Conservation (phyloP, 1,140 invertebrate species). For the Zaprionus inermis region DNA sequence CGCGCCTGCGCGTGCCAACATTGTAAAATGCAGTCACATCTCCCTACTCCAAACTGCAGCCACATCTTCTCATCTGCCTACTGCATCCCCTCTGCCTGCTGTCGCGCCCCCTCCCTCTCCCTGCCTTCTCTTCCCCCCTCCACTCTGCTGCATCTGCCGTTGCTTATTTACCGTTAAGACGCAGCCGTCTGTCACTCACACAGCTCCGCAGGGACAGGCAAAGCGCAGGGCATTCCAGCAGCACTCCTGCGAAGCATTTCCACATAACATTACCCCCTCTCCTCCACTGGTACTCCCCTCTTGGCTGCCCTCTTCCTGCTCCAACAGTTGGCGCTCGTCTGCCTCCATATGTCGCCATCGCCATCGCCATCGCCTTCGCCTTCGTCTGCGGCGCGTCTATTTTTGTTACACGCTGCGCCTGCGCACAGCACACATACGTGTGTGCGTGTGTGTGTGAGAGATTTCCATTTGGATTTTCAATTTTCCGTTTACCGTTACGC, state of each 20-base stretch:
- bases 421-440: conserved; percentile 46
- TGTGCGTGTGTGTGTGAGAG: conserved; percentile 17
- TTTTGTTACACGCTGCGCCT: conserved; percentile 49
- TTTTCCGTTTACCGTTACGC: conserved; percentile 62
- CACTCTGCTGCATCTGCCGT: conserved; percentile 41
- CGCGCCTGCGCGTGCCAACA: conserved; percentile 80
- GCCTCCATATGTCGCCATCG: conserved; percentile 59
- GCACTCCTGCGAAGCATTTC: conserved; percentile 77
- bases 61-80: neutral
- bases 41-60: neutral
- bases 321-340: conserved; percentile 52
- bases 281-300: conserved; percentile 9
- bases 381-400: conserved; percentile 33
- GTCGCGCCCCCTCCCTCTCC: neutral
- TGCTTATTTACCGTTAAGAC: conserved; percentile 78
- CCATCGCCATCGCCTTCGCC: neutral
- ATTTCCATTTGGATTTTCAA: conserved; percentile 45
- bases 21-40: conserved; percentile 60
- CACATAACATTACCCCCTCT: conserved; percentile 20
- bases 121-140: neutral
- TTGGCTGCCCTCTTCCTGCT: neutral
- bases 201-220: conserved; percentile 1
- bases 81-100: neutral
- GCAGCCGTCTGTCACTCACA: conserved; percentile 71
- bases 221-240: conserved; percentile 60